These are phyloP conservation scores for Ennomos erosarius DNA, from an alignment of 2,888 invertebrate genomes.

Conservation along the genomic window DNA sequence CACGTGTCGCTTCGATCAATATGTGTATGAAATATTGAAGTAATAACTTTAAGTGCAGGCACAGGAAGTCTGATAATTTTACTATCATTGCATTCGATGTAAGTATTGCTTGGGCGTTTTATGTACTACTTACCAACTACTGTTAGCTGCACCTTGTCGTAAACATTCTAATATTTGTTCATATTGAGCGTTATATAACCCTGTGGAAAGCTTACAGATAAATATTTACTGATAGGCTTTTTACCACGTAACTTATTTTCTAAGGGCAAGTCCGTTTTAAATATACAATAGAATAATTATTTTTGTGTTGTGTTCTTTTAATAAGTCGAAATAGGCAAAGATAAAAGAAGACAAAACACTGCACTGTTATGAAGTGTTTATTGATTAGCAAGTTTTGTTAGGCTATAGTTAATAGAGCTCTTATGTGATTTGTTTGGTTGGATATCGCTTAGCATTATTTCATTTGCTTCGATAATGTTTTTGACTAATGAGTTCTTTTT, in stretches of 20 bases:
- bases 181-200: conserved; percentile 14
- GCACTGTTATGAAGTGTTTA: too few relatives aligned
- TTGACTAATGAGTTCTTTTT: too few relatives aligned
- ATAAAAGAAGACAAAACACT: too few relatives aligned
- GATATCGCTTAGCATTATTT: too few relatives aligned
- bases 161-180: conserved; percentile 25
- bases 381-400: too few relatives aligned
- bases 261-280: not conserved
- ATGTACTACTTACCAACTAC: conserved; percentile 21
- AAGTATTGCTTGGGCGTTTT: conserved; percentile 19
- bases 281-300: too few relatives aligned
- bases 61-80: conserved; percentile 23
- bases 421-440: too few relatives aligned
- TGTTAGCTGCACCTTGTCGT: conserved; percentile 21
- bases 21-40: conserved; percentile 2
- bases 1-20: too few relatives aligned
- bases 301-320: too few relatives aligned
- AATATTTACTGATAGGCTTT: conserved; percentile 3
- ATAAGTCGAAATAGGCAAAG: too few relatives aligned
- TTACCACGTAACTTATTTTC: not conserved
- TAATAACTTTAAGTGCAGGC: conserved; percentile 6
- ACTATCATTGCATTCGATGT: conserved; percentile 30
- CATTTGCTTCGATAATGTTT: too few relatives aligned
- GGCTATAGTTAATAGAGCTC: too few relatives aligned
- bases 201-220: conserved; percentile 20